Conservation (phyloP, 2,888 invertebrate species). For the Xylophagus ater region DNA sequence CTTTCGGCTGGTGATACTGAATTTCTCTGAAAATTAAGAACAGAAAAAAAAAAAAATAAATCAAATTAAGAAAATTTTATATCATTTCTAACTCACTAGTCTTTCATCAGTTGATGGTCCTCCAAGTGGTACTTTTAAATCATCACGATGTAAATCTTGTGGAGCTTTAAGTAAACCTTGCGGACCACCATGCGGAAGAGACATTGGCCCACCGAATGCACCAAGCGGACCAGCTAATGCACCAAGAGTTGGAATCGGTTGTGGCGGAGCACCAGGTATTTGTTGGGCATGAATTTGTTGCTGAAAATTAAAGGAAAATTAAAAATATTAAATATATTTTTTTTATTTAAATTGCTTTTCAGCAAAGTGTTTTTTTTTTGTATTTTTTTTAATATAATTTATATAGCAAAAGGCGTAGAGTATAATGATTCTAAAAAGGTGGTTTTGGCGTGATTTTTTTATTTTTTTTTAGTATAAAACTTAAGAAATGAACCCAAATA, state of each 20-base stretch:
- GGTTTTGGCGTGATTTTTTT: too few relatives aligned
- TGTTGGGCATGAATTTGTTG: slow-evolving; percentile 88
- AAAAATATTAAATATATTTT: slow-evolving; percentile 1
- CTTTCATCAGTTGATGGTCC: slow-evolving; percentile 50
- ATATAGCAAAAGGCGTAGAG: too few relatives aligned
- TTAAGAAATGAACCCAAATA: too few relatives aligned
- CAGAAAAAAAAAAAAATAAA: slow-evolving; percentile 13
- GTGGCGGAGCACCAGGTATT: slow-evolving; percentile 50
- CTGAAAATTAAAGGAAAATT: slow-evolving; percentile 39
- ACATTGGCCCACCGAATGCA: slow-evolving; percentile 38
- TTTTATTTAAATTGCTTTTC: not conserved
- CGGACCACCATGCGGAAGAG: slow-evolving; percentile 37
- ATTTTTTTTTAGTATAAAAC: too few relatives aligned
- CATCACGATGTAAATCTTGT: slow-evolving; percentile 39
- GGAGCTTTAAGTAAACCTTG: slow-evolving; percentile 39
- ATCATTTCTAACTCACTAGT: slow-evolving; percentile 35
- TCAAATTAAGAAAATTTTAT: slow-evolving; percentile 4
- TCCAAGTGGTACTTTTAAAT: slow-evolving; percentile 39
- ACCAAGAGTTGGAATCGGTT: slow-evolving; percentile 42
- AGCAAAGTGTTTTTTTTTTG: slow-evolving; percentile 10
- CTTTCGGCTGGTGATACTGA: slow-evolving; percentile 74
- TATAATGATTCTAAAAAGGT: too few relatives aligned
- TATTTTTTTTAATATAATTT: slow-evolving; percentile 2
- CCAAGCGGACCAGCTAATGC: slow-evolving; percentile 36
- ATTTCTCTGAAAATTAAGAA: slow-evolving; percentile 48